Evolutionary conservation across 2,888 invertebrate species (phyloP).

Genomic region (Sarcophaga rosellei): DNA sequence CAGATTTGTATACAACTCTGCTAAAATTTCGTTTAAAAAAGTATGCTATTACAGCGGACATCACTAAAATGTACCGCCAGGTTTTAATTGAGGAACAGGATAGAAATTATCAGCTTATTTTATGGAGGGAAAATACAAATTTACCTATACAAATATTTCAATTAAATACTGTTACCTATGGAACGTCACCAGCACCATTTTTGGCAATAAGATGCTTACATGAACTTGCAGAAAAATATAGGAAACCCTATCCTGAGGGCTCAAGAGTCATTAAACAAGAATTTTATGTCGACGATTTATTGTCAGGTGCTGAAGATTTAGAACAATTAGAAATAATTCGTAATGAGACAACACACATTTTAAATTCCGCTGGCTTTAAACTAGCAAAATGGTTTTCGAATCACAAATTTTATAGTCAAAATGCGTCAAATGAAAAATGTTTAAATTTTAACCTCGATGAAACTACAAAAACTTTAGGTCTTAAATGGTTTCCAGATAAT

Average conservation of each 20-base stretch:
- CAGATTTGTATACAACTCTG: constrained; percentile 35
- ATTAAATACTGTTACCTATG: constrained; percentile 47
- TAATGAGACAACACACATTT: constrained; percentile 2
- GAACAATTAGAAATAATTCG: constrained; percentile 4
- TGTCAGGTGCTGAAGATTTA: constrained; percentile 24
- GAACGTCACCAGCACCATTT: background rate
- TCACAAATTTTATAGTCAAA: constrained; percentile 4
- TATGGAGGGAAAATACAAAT: constrained; percentile 30
- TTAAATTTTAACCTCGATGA: background rate
- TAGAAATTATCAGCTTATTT: constrained; percentile 33
- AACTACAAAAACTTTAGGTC: constrained; percentile 35
- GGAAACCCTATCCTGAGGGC: background rate
- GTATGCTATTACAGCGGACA: constrained; percentile 48
- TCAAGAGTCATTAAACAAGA: constrained; percentile 41
- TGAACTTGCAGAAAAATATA: constrained; percentile 10
- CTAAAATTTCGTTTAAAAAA: constrained; percentile 30
- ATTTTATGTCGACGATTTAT: constrained; percentile 66
- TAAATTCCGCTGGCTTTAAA: constrained; percentile 9
- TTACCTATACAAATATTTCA: constrained; percentile 22
- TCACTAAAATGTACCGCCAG: constrained; percentile 58
- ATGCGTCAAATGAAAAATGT: background rate
- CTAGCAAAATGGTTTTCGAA: constrained; percentile 41
- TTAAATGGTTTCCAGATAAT: constrained; percentile 56
- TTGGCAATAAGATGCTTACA: constrained; percentile 15
- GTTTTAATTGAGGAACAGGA: constrained; percentile 25